Evolutionary conservation across 1,140 invertebrate species (phyloP), one percentile per base, ranked within the genome.

Genomic region (Diabrotica undecimpunctata): DNA sequence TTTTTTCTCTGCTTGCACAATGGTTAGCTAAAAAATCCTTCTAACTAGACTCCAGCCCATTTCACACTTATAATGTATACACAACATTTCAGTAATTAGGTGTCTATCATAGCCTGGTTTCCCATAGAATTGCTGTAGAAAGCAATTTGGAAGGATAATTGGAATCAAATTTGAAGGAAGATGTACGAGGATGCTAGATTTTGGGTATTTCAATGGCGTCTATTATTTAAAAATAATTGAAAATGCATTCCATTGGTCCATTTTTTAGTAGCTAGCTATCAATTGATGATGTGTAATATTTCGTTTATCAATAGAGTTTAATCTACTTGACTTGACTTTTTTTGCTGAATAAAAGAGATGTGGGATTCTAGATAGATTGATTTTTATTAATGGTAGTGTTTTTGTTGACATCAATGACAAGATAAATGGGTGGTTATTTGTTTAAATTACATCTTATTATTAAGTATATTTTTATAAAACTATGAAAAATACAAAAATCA

Each of bases 21-120:
- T 25, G 25, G 25, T 25, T 25, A 25, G 25, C 25, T 25, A 25
- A 25, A 25, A 25, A 25, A 25, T 37, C n/a, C 12, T 58, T 58
- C 56, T 58, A 58, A 58, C 56, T 12, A 58, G 56, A 58, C 36
- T 58, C 11, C 35, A 37, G n/a, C 39, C 56, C 56, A 58, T 58
- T 58, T 58, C 56, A 58, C 56, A 58, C 56, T 58, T 38, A 58
- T 58, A 58, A 58, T 58, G 36, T 37, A 58, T 13, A 58, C 56
- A 58, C 36, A 58, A 37, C 13, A 11, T 58, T 58, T 58, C 13
- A n/a, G 56, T 58, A 58, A 58, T 58, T 37, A 58, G 56, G 36
- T 58, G 56, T 58, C 56, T 8, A 58, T 58, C 56, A 58, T 25
- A 38, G 13, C 10, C 36, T 12, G 36, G 56, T 38, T 58, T 58